Base-by-base conservation (phyloP, 2,888 invertebrate species). In the Microctonus brassicae region DNA sequence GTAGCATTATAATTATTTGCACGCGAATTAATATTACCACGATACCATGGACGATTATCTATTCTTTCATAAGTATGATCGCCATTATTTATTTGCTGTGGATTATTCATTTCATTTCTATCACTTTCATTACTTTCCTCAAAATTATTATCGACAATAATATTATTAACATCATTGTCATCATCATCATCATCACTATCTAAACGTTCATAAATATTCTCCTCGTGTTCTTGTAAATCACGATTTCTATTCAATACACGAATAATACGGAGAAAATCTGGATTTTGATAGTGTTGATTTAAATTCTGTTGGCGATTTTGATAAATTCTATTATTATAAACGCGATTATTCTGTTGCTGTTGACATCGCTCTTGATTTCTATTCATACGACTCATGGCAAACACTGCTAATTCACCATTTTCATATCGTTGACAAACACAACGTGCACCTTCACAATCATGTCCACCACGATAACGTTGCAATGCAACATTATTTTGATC, bases 111-210 rank as follows among this genome's bases (percentile, higher is more conserved):
- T 11, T 73, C 67, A 20, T 71, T 70, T 74, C 57, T 75, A 70
- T 58, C 77, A 53, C 39, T 71, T 65, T 22, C 77, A 65, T 55
- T 33, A 36, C 70, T 47, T 5, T 47, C 17, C 9, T n/a, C 47
- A 6, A 17, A 17, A 47, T 47, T 17, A 47, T 47, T 47, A 1
- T 47, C 47, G 7, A 29, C 76, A 73, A 75, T 0, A 72, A 76
- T 5, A 76, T 70, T 24, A 78, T 58, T 20, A 6, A 89, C 89
- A 73, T 90, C 90, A 75, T 90, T 89, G 72, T 90, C 90, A 74
- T 90, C 89, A 80, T 90, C 90, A 20, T 82, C 83, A 34, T 84
- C 86, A 26, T 84, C 83, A 29, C 84, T 84, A 71, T 87, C 87
- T 34, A 86, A 74, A 71, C 84, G 80, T 70, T 88, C 88, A 76